Evolutionary conservation across 2,888 invertebrate genomes (phyloP), one percentile per base, ranked within the genome.

Genomic region (Sphinx pinastri): DNA sequence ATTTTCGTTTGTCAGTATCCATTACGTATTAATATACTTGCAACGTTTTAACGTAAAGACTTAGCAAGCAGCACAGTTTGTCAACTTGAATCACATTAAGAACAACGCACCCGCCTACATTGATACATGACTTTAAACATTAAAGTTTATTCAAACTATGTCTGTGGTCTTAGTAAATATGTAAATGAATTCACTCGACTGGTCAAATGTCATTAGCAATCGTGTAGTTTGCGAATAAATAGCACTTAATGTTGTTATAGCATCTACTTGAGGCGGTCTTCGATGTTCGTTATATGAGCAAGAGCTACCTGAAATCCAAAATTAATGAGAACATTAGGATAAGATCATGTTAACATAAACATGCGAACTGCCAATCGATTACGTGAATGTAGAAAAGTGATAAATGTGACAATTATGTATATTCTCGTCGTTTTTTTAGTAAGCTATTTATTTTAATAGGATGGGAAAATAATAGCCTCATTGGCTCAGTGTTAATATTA

Each of bases 181-280:
- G 67, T 67, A 52, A 63, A 63, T 63, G 63, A 47, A 67, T 67
- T 67, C 54, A 67, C n/a, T 25, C 6, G 67, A 31, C 67, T 55
- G 52, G 52, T 67, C 67, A 67, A 52, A 67, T 55, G 54, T 67
- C 67, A 67, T 67, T 54, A 52, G 54, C 38, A 67, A 47, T 55
- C 63, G 47, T 19, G 63, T 63, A 49, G 63, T 67, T 67, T 45
- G 52, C 52, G 38, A 54, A 67, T 67, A 55, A 67, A 54, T 67
- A 67, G 67, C 67, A 54, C 54, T 51, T 54, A 45, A 55, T 54
- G 67, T 49, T 63, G 49, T 47, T 49, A 63, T 45, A 19, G 47
- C 63, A 63, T 13, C 55, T 45, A 45, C 63, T 63, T 49, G 63
- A 71, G 67, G 71, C 69, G 69, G 67, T 58, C 71, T 25, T 72